These are phyloP conservation scores for Willisornis vidua DNA, from an alignment of 2,113 vertebrate species.

Conservation along the genomic window DNA sequence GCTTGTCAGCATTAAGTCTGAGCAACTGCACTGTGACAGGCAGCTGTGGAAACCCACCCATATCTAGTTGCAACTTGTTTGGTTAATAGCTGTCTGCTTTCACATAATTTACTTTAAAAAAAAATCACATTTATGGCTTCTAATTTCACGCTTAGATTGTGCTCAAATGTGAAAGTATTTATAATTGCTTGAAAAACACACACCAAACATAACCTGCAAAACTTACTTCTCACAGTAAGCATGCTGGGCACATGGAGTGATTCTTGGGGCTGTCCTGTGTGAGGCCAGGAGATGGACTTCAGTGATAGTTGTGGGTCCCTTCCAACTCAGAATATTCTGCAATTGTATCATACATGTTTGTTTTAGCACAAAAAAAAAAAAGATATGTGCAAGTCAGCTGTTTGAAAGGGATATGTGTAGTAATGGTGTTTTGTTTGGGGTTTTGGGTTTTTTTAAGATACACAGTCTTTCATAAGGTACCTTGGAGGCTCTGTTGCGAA, in stretches of 20 bases:
- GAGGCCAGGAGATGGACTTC: not conserved
- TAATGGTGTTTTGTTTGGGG: not conserved
- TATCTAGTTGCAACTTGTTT: constrained; percentile 22
- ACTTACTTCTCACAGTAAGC: not conserved
- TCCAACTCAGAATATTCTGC: not conserved
- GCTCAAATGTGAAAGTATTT: not conserved
- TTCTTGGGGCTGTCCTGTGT: not conserved
- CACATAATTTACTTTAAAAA: not conserved
- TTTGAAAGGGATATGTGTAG: not conserved
- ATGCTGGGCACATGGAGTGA: not conserved
- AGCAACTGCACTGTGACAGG: not conserved
- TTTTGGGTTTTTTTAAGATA: not conserved
- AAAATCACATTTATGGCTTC: not conserved
- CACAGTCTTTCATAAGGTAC: not conserved
- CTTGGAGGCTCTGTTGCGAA: not conserved
- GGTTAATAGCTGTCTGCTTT: not conserved
- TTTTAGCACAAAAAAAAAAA: not conserved
- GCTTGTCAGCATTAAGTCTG: not conserved
- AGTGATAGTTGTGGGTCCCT: not conserved
- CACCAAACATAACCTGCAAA: not conserved
- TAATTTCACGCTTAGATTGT: not conserved
- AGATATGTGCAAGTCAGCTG: not conserved
- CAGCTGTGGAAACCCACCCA: not conserved
- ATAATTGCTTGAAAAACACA: not conserved
- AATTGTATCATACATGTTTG: accelerated